Evolutionary conservation across 2,797 vertebrate species (phyloP).

Genomic region (Chelidonichthys spinosus): DNA sequence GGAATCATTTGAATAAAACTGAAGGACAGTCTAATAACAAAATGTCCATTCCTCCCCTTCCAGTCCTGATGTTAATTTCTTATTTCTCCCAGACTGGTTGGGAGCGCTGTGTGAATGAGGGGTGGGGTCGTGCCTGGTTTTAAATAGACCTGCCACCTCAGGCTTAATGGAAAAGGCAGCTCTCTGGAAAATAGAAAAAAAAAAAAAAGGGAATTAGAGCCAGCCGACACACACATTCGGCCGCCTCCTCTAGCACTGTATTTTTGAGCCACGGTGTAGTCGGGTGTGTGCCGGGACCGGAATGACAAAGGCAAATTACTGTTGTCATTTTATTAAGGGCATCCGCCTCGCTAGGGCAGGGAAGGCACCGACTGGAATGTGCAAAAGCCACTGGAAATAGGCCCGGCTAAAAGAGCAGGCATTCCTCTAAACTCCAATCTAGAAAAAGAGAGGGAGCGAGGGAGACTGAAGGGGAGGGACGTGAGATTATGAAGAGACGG

Average conservation of each 20-base stretch:
- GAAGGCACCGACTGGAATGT: slow-evolving; percentile 92
- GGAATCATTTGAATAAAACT: slow-evolving; percentile 94
- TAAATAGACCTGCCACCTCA: slow-evolving; percentile 99
- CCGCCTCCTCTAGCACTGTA: slow-evolving; percentile 95
- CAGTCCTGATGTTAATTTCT: slow-evolving; percentile 98
- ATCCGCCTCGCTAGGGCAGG: slow-evolving; percentile 92
- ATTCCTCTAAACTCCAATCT: slow-evolving; percentile 58
- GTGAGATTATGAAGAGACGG: slow-evolving; percentile 47
- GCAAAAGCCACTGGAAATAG: slow-evolving; percentile 83
- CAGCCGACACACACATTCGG: slow-evolving; percentile 96
- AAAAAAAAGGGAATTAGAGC: slow-evolving; percentile 95
- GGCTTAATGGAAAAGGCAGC: slow-evolving; percentile 99
- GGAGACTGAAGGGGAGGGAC: slow-evolving; percentile 21
- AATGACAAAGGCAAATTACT: slow-evolving; percentile 99
- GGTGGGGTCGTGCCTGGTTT: slow-evolving; percentile 96
- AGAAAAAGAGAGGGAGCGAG: slow-evolving; percentile 15
- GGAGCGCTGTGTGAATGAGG: slow-evolving; percentile 82
- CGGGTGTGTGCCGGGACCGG: slow-evolving; percentile 86
- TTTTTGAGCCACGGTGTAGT: slow-evolving; percentile 95
- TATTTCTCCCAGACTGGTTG: slow-evolving; percentile 90
- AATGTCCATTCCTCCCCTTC: slow-evolving; percentile 85
- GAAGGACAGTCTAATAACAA: slow-evolving; percentile 97
- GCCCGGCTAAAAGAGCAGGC: slow-evolving; percentile 66
- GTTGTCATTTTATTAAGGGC: slow-evolving; percentile 99
- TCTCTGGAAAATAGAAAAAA: slow-evolving; percentile 98